Percentiles rank a stretch among this genome's conserved stretches.
Conservation (phyloP, 2,888 invertebrate species). For the Callinectes sapidus region DNA sequence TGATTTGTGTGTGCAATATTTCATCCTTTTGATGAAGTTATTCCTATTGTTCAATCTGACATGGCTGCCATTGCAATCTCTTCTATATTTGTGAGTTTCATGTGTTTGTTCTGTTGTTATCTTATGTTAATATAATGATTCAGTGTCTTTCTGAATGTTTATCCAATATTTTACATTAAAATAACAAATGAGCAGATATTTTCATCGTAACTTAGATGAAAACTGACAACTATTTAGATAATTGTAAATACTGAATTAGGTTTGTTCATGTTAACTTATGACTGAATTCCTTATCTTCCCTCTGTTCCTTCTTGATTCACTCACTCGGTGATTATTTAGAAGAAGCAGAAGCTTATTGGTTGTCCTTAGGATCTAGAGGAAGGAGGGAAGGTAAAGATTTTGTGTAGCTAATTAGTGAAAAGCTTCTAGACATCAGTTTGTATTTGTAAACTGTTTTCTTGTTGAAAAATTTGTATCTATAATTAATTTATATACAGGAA, state of each 20-base stretch:
- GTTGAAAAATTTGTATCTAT: not conserved
- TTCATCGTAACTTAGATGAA: constrained; percentile 4
- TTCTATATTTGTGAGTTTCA: not conserved
- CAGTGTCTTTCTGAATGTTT: constrained; percentile 34
- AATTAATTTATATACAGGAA: not conserved
- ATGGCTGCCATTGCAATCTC: not conserved
- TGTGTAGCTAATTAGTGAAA: not conserved
- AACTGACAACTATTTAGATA: not conserved
- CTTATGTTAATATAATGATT: not conserved
- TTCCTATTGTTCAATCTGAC: not conserved
- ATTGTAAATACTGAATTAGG: not conserved
- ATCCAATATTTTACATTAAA: constrained; percentile 30
- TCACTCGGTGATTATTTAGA: not conserved
- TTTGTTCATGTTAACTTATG: not conserved
- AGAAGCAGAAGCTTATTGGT: not conserved
- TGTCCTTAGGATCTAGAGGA: not conserved
- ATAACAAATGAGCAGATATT: not conserved
- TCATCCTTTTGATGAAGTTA: not conserved
- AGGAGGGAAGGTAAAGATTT: not conserved
- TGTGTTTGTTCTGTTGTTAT: not conserved
- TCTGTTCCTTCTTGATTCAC: not conserved
- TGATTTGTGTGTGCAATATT: not conserved
- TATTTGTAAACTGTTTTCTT: not conserved
- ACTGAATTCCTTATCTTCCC: not conserved
- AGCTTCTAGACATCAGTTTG: not conserved